A percentile compares a stretch with the other conserved stretches of the same genome.
Evolutionary conservation across 2,888 invertebrate genomes (phyloP).

Genomic region (Caenorhabditis auriculariae): DNA sequence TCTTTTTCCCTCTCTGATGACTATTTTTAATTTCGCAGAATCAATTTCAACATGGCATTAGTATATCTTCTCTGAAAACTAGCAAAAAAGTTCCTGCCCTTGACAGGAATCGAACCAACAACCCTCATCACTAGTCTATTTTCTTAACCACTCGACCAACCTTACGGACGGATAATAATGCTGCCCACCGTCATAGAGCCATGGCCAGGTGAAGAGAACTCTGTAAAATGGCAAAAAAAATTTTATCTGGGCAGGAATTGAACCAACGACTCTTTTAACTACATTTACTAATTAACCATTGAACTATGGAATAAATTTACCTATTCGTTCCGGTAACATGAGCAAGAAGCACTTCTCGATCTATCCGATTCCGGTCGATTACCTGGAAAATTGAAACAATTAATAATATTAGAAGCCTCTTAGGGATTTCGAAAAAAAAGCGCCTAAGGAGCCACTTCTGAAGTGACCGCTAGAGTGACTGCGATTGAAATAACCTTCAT

Average conservation of each 20-base stretch:
- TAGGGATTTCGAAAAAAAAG: no score
- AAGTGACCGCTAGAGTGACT: no score
- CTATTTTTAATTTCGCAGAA: no score
- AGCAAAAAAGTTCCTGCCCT: not conserved
- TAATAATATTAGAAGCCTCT: no score
- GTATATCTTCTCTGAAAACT: not conserved
- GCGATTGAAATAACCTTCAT: not conserved
- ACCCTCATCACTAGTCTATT: not conserved
- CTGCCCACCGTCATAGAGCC: slow-evolving; percentile 63
- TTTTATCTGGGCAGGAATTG: not conserved
- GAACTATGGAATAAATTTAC: not conserved
- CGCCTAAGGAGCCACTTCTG: no score
- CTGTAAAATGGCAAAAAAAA: slow-evolving; percentile 1
- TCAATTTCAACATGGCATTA: no score
- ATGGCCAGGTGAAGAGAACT: slow-evolving; percentile 63
- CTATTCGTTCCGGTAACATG: slow-evolving; percentile 62
- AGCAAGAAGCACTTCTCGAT: slow-evolving; percentile 62
- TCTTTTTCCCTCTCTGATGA: no score
- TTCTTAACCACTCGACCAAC: slow-evolving; percentile 8
- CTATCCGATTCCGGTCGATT: slow-evolving; percentile 59
- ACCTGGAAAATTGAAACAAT: slow-evolving; percentile 32
- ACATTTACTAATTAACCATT: no score
- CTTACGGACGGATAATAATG: slow-evolving; percentile 61
- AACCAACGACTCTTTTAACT: no score
- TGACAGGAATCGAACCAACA: no score